A percentile compares a stretch with the other conserved stretches of the same genome.
phyloP scores from a whole-genome alignment of 2,888 invertebrate genomes.

The Conops quadrifasciatus region DNA sequence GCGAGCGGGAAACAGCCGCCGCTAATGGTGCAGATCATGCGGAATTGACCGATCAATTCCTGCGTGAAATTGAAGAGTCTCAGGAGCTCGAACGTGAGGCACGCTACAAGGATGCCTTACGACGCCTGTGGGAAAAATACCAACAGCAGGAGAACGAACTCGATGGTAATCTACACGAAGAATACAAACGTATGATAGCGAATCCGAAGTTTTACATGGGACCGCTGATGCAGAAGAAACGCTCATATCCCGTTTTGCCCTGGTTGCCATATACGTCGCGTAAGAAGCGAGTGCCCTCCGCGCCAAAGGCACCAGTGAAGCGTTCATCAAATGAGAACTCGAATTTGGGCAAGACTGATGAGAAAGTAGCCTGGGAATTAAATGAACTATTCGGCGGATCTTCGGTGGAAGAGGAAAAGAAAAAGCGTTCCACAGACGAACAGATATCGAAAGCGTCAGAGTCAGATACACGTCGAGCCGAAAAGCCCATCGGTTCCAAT shows the following conservation, averaged over 20 bases:
- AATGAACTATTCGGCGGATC: conserved; percentile 72
- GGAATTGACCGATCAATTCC: conserved; percentile 62
- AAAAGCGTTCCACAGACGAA: conserved; percentile 66
- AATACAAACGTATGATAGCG: conserved; percentile 58
- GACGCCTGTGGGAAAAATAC: conserved; percentile 62
- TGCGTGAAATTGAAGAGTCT: conserved; percentile 63
- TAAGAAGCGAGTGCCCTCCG: conserved; percentile 73
- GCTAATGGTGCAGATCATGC: conserved; percentile 48
- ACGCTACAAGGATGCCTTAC: conserved; percentile 60
- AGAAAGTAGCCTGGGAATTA: conserved; percentile 75
- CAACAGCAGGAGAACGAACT: conserved; percentile 62
- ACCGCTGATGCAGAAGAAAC: conserved; percentile 61
- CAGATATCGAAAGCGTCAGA: conserved; percentile 34
- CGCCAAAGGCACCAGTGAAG: conserved; percentile 69
- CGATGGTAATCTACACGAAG: conserved; percentile 58
- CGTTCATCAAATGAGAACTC: conserved; percentile 56
- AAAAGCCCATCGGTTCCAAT: no score
- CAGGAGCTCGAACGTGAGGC: conserved; percentile 61
- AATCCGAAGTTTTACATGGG: conserved; percentile 49
- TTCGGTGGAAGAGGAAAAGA: conserved; percentile 64
- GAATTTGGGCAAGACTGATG: conserved; percentile 70
- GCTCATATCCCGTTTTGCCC: conserved; percentile 63
- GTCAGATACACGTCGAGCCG: conserved; percentile 34
- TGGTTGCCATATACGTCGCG: conserved; percentile 64
- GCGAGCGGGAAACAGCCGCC: conserved; percentile 57